These are phyloP conservation scores for Podarcis raffonei DNA, from an alignment of 2,113 vertebrate species.

Conservation along the genomic window DNA sequence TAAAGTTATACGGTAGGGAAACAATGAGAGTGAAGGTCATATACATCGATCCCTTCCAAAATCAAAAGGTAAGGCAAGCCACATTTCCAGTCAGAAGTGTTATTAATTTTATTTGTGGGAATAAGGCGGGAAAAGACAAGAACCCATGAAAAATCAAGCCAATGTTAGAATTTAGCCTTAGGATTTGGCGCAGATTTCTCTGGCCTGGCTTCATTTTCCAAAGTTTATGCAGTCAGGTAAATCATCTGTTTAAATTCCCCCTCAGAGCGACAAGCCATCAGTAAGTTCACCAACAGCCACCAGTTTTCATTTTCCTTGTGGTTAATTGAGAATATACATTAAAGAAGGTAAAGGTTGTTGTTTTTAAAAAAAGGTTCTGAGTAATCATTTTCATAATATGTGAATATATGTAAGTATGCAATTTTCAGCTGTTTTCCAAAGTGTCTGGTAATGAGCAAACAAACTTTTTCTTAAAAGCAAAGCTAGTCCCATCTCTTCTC, in stretches of 20 bases:
- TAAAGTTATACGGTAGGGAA: not conserved
- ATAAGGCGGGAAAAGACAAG: slow-evolving; percentile 16
- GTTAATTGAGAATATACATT: not conserved
- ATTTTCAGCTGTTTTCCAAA: slow-evolving; percentile 37
- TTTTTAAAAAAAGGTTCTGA: not conserved
- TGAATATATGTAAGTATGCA: not conserved
- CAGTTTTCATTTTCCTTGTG: not conserved
- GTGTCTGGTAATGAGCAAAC: slow-evolving; percentile 12
- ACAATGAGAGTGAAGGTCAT: not conserved
- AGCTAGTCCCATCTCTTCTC: not conserved
- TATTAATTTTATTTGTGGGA: slow-evolving; percentile 31
- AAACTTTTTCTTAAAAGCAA: slow-evolving; percentile 17
- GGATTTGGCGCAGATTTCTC: slow-evolving; percentile 46
- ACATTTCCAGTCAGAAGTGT: slow-evolving; percentile 20
- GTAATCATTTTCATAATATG: not conserved
- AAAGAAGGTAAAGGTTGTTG: not conserved
- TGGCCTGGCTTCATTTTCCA: not conserved
- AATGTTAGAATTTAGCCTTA: slow-evolving; percentile 47
- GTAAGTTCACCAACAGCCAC: not conserved
- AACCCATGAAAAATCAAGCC: slow-evolving; percentile 38
- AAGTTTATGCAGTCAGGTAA: slow-evolving; percentile 6
- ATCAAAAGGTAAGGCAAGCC: not conserved
- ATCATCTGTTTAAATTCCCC: slow-evolving; percentile 22
- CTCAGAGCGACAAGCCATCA: not conserved
- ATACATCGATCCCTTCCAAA: not conserved